Evolutionary conservation across 2,113 vertebrate genomes (phyloP), one percentile per base, ranked within the genome.

Genomic region (Ceuthmochares aereus): DNA sequence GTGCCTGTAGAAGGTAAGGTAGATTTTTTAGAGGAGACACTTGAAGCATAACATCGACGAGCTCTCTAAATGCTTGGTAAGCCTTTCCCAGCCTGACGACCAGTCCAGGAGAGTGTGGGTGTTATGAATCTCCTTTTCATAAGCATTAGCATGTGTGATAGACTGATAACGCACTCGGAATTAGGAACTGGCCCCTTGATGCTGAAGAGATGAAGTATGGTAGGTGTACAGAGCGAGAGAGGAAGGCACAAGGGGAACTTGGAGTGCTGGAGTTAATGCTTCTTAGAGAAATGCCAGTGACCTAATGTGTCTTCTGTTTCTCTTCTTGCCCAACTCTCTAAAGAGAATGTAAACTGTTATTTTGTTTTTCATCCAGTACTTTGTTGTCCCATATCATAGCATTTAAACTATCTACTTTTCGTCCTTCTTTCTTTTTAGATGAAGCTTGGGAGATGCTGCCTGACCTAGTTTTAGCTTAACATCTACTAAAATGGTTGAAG

Each of bases 381-480:
- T 40, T 21, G 14, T 84, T 88, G 59, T 96, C 79, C 85, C 6
- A 0, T 84, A 55, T 84, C 14, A 0, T 56, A 68, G 64, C 47
- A 14, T 60, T 97, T 88, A 84, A 94, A 68, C 69, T 72, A 55
- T 92, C 51, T 92, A 55, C 62, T 91, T 72, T 96, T 51, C 59
- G 84, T 84, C 69, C 69, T 47, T 40, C 86, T 62, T 72, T 15
- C 75, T 75, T 84, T 49, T 60, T 60, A 64, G 69, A 60, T 47
- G 86, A 89, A 92, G 62, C 84, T 96, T 49, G 42, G 72, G 91
- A 87, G 89, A 80, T 79, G 55, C 51, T 87, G 74, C 72, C 51
- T 95, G 93, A 87, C 92, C 89, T 75, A 93, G 37, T 97, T 96
- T 89, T 66, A 92, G 64, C 72, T 92, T 66, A 64, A 66, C 11